A percentile compares a stretch with the other conserved stretches of the same genome.
These are phyloP conservation scores for Hoplostethus atlanticus DNA, from an alignment of 2,797 vertebrate species.

Conservation along the genomic window DNA sequence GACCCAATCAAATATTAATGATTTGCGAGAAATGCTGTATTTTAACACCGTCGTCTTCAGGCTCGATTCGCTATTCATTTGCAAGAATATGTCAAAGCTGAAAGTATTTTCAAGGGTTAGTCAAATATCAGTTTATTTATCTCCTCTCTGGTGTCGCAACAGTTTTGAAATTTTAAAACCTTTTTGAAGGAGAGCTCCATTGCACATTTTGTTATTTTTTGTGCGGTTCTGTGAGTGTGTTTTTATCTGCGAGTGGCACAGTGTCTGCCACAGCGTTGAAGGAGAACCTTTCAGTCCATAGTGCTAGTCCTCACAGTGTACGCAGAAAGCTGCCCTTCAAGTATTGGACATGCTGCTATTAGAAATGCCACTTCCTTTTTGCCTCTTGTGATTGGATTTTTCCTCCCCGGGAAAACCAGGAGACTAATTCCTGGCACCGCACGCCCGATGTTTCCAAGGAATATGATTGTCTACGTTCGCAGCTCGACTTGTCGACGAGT, in stretches of 20 bases:
- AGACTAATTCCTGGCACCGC: conserved; percentile 23
- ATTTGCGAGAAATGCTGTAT: conserved; percentile 58
- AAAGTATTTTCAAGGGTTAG: conserved; percentile 45
- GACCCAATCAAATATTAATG: conserved; percentile 62
- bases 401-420: conserved; percentile 15
- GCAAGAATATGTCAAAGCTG: conserved; percentile 58
- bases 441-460: conserved; percentile 15
- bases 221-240: conserved; percentile 36
- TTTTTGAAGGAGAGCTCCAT: conserved; percentile 44
- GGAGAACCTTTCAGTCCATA: conserved; percentile 59
- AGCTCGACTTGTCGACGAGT: background rate
- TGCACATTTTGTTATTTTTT: conserved; percentile 32
- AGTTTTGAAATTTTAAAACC: conserved; percentile 56
- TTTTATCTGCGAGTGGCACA: conserved; percentile 37
- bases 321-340: conserved; percentile 21
- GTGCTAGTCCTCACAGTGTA: conserved; percentile 37
- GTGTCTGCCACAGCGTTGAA: conserved; percentile 38
- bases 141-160: conserved; percentile 39
- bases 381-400: conserved; percentile 34
- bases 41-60: conserved; percentile 26
- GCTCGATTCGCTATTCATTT: conserved; percentile 68
- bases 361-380: conserved; percentile 32
- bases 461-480: conserved; percentile 7
- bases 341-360: conserved; percentile 31
- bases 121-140: conserved; percentile 51